These are phyloP conservation scores for Pempheris klunzingeri DNA, from an alignment of 2,797 vertebrate genomes.

Conservation along the genomic window DNA sequence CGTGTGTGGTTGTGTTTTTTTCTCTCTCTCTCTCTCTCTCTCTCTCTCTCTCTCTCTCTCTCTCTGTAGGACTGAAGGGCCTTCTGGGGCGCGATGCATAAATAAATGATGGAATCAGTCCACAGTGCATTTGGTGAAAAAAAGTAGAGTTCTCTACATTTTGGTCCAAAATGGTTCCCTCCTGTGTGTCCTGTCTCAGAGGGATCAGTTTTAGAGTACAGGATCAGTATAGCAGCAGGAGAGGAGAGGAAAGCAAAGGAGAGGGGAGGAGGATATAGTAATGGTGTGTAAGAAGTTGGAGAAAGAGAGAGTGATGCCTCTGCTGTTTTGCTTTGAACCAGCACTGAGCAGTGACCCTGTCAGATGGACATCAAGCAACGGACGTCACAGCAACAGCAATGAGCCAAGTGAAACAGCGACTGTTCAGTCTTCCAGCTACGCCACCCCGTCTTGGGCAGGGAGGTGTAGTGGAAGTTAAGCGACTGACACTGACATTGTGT, in stretches of 20 bases:
- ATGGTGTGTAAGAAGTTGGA: constrained; percentile 45
- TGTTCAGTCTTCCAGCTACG: constrained; percentile 60
- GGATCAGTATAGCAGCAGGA: constrained; percentile 44
- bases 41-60: too few species aligned
- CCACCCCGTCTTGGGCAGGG: constrained; percentile 15
- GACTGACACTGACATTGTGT: constrained; percentile 45
- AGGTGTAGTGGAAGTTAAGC: constrained; percentile 57
- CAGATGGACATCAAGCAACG: constrained; percentile 62
- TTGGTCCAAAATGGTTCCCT: constrained; percentile 73
- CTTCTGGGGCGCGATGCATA: constrained; percentile 66
- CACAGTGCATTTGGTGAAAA: constrained; percentile 71
- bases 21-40: constrained; percentile 20
- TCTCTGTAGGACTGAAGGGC: constrained; percentile 53
- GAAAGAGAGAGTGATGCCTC: constrained; percentile 49
- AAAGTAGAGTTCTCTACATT: constrained; percentile 65
- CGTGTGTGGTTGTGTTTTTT: constrained; percentile 27
- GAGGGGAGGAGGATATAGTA: constrained; percentile 29
- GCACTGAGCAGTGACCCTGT: constrained; percentile 44
- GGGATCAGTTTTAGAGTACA: constrained; percentile 45
- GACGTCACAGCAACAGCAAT: constrained; percentile 50
- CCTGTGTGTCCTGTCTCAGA: constrained; percentile 61
- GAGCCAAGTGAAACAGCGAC: constrained; percentile 51
- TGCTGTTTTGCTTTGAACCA: constrained; percentile 53
- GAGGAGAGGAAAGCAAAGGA: constrained; percentile 4
- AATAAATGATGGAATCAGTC: constrained; percentile 80